Base-by-base conservation (phyloP, 2,113 vertebrate species). In the Lucifuga dentata region DNA sequence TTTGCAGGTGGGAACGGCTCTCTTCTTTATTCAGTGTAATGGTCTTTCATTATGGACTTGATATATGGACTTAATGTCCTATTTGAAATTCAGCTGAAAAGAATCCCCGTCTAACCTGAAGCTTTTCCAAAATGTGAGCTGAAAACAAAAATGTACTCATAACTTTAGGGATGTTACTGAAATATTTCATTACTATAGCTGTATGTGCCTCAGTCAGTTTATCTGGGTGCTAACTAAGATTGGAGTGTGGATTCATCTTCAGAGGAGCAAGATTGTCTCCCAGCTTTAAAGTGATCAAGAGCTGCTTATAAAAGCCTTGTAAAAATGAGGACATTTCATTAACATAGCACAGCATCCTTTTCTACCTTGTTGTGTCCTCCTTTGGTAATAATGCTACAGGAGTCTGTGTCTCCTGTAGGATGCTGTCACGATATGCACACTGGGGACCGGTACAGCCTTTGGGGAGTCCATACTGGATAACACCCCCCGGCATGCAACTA, bases 401-500 rank as follows among this genome's bases (percentile, higher is more conserved):
- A 13, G 45, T 5, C 49, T 84, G 39, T 83, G 26, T 88, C 71
- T 89, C 59, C 33, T 68, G 43, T 82, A 99, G 97, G 97, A 99
- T 92, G 95, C 96, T 6, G 95, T 98, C 86, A 96, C 94, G 44
- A 97, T 99, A 85, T 99, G 97, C 73, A 99, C 96, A 4, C 86
- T 98, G 92, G 97, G 96, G 71, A 91, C 95, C n/a, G 97, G 97
- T 84, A 98, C 96, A 0, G 97, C 97, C 33, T 99, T 99, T 68
- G 97, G 98, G 87, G 98, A 99, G 90, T 99, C 97, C 10, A 96
- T 99, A 85, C 91, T 99, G 88, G 96, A 99, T 87, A 98, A 99
- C 88, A 98, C 96, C 1, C 97, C 98, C 29, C 95, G 98, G 58
- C 98, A 98, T 83, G 97, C 98, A 9, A 99, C 98, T 76, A 97